Conservation (phyloP, 2,113 vertebrate species). For the Equus quagga region DNA sequence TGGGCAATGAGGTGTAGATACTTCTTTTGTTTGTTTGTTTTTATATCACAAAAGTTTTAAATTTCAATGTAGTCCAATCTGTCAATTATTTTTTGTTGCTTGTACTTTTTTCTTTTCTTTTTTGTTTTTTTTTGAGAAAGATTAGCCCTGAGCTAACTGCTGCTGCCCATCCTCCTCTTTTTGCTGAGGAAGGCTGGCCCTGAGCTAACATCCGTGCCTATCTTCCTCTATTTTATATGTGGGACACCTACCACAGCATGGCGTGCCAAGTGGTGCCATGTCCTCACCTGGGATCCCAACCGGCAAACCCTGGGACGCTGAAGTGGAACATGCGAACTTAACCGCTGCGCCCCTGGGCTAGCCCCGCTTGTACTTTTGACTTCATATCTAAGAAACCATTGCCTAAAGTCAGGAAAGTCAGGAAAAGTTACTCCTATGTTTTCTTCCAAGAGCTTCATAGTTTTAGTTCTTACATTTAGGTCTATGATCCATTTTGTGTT, state of each 20-base stretch:
- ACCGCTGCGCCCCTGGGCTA: too few relatives aligned
- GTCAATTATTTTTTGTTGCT: background rate
- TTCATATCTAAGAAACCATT: background rate
- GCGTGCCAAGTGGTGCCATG: too few relatives aligned
- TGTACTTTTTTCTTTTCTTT: background rate
- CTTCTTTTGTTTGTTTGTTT: background rate
- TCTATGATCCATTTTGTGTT: background rate
- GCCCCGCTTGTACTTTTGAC: background rate
- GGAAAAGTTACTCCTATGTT: background rate
- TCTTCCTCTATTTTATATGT: too few relatives aligned
- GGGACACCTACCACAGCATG: too few relatives aligned
- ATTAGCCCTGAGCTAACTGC: too few relatives aligned
- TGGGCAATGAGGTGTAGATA: background rate
- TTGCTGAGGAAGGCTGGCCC: too few relatives aligned
- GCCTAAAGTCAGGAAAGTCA: background rate
- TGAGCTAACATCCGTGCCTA: too few relatives aligned
- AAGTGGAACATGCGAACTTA: too few relatives aligned
- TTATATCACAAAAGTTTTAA: background rate
- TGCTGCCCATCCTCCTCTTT: too few relatives aligned
- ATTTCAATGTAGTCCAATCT: background rate
- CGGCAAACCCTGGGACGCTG: too few relatives aligned
- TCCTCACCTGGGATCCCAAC: too few relatives aligned
- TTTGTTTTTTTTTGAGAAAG: too few relatives aligned
- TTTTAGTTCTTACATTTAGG: background rate
- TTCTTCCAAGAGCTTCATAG: conserved; percentile 8